A percentile compares a stretch with the other conserved stretches of the same genome.
Evolutionary conservation across 2,888 invertebrate genomes (phyloP).

Genomic region (Nebria salina): DNA sequence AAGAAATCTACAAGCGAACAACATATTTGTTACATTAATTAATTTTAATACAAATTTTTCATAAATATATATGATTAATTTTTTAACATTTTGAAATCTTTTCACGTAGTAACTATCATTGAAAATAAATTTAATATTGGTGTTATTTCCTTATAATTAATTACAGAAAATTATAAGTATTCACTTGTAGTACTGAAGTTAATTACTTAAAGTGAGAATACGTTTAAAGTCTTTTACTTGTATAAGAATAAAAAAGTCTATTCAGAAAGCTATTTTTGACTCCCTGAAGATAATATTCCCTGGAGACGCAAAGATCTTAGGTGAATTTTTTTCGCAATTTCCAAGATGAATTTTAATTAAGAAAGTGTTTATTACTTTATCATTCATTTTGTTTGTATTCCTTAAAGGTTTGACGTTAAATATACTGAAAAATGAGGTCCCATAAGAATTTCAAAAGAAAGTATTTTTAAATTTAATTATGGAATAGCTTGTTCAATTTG

Average conservation of each 20-base stretch:
- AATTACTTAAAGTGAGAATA: background rate
- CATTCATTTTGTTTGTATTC: background rate
- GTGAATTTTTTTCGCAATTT: constrained; percentile 13
- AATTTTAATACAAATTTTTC: no score
- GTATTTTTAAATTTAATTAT: background rate
- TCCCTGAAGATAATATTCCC: background rate
- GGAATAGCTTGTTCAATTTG: background rate
- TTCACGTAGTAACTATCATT: no score
- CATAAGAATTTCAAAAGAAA: background rate
- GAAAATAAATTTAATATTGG: no score
- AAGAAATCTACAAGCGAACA: no score
- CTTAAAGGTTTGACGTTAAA: background rate
- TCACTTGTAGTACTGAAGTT: background rate
- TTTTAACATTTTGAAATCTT: no score
- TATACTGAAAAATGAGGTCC: background rate
- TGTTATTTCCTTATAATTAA: background rate
- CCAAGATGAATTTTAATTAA: constrained; percentile 38
- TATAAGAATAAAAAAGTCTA: background rate
- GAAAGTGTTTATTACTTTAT: constrained; percentile 21
- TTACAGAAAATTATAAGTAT: background rate
- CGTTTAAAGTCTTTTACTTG: background rate
- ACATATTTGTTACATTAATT: no score
- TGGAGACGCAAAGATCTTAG: background rate
- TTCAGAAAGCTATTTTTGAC: background rate
- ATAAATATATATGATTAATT: no score